These are phyloP conservation scores for Boleophthalmus pectinirostris DNA, from an alignment of 2,113 vertebrate species.

Conservation along the genomic window DNA sequence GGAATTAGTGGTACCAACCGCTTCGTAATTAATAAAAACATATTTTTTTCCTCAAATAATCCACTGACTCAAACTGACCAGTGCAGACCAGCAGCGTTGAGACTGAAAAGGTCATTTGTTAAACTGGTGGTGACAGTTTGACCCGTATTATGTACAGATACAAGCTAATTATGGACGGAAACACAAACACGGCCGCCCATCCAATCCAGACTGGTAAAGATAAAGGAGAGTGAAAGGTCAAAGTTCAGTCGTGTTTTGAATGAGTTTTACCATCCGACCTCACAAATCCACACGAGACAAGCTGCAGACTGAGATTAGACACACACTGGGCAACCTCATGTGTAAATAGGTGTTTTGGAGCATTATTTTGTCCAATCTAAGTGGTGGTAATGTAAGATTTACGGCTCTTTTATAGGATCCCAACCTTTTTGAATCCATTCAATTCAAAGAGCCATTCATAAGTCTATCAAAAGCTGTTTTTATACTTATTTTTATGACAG, in stretches of 20 bases:
- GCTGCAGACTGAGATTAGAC: slow-evolving; percentile 50
- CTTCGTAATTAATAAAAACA: background rate
- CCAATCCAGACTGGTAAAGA: slow-evolving; percentile 17
- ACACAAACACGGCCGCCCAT: slow-evolving; percentile 24
- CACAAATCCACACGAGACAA: slow-evolving; percentile 43
- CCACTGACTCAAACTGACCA: background rate
- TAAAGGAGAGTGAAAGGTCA: slow-evolving; percentile 63
- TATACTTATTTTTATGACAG: too few species aligned
- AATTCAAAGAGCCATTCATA: too few species aligned
- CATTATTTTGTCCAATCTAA: too few species aligned
- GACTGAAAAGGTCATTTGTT: slow-evolving; percentile 37
- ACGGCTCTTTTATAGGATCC: too few species aligned
- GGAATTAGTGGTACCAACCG: too few species aligned
- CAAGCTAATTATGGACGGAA: slow-evolving; percentile 39
- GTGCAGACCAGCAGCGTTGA: background rate
- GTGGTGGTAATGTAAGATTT: too few species aligned
- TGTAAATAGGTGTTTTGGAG: background rate
- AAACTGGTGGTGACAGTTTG: slow-evolving; percentile 35
- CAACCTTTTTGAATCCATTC: too few species aligned
- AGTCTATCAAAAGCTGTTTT: too few species aligned
- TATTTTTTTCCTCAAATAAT: slow-evolving; percentile 40
- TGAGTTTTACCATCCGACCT: slow-evolving; percentile 40
- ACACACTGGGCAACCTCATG: background rate
- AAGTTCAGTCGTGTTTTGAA: slow-evolving; percentile 46
- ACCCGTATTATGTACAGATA: slow-evolving; percentile 20